Evolutionary conservation across 2,797 vertebrate genomes (phyloP), one percentile per base, ranked within the genome.

Genomic region (Thamnophis elegans): DNA sequence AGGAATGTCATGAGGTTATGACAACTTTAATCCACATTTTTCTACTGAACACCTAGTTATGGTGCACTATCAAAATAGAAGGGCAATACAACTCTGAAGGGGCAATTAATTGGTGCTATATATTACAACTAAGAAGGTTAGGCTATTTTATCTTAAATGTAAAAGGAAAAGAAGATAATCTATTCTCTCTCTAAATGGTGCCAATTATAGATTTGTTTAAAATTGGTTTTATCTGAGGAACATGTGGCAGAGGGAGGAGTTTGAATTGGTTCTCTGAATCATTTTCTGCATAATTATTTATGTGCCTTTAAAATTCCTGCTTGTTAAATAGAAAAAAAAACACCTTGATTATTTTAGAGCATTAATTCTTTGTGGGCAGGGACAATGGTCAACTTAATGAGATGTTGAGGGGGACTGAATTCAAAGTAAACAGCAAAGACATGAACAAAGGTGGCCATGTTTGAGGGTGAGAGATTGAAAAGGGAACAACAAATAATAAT

Each of bases 271-370:
- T 78, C 60, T 22, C 62, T 59, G n/a, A 93, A 87, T 91, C 90
- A 89, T 93, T 87, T 90, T 90, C 92, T 55, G 86, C n/a, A 91
- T 55, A 91, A 55, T 91, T 91, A 88, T 90, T 90, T 90, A 85
- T 91, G 47, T 90, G n/a, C 82, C 47, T n/a, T 88, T 60, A 93
- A 88, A 91, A 58, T 68, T 51, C 42, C n/a, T 60, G 65, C 47
- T 42, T 88, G 86, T 93, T 88, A 88, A 78, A 59, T 25, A 91
- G 25, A n/a, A 55, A 68, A 86, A 88, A 58, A 88, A 88, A 56
- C 53, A 88, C 53, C 47, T 91, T 88, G 78, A 93, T 93, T 82
- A 62, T 91, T 78, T 90, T 62, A 36, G 78, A 88, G 6, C 42
- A 86, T 78, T 88, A 62, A 91, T 91, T n/a, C 42, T 16, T 26